phyloP scores from a whole-genome alignment of 1,140 invertebrate genomes.

The Bicyclus anynana region DNA sequence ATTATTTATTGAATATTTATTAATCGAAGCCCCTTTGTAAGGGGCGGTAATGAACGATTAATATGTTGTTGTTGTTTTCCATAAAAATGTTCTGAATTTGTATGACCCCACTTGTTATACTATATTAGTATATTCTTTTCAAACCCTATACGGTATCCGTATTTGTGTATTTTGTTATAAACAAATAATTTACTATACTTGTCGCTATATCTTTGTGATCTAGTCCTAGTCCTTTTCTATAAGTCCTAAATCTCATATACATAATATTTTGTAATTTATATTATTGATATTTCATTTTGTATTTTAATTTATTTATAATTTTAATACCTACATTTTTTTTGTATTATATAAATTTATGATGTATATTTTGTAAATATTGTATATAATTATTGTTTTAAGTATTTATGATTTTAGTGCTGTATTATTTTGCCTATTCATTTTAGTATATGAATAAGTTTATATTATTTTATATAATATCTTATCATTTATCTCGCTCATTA shows the following conservation, averaged over 20 bases:
- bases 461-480: conserved; percentile 13
- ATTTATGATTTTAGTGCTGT: conserved; percentile 23
- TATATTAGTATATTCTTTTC: conserved; percentile 66
- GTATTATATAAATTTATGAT: conserved; percentile 13
- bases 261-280: conserved; percentile 11
- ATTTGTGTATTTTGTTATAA: conserved; percentile 65
- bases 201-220: conserved; percentile 37
- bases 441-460: not conserved
- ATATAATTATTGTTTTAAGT: conserved; percentile 29
- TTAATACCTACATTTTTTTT: not conserved
- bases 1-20: conserved; percentile 64
- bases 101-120: conserved; percentile 61
- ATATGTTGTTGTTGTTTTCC: conserved; percentile 57
- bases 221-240: conserved; percentile 48
- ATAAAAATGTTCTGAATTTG: conserved; percentile 66
- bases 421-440: conserved; percentile 10
- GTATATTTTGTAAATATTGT: conserved; percentile 34
- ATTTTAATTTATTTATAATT: not conserved
- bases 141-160: conserved; percentile 73
- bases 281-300: not conserved
- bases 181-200: conserved; percentile 38
- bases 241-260: conserved; percentile 38
- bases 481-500: conserved; percentile 10
- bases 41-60: conserved; percentile 39
- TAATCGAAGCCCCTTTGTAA: conserved; percentile 52